Percentiles rank a stretch among this genome's conserved stretches.
phyloP scores from a whole-genome alignment of 2,888 invertebrate genomes.

The Abrostola tripartita region DNA sequence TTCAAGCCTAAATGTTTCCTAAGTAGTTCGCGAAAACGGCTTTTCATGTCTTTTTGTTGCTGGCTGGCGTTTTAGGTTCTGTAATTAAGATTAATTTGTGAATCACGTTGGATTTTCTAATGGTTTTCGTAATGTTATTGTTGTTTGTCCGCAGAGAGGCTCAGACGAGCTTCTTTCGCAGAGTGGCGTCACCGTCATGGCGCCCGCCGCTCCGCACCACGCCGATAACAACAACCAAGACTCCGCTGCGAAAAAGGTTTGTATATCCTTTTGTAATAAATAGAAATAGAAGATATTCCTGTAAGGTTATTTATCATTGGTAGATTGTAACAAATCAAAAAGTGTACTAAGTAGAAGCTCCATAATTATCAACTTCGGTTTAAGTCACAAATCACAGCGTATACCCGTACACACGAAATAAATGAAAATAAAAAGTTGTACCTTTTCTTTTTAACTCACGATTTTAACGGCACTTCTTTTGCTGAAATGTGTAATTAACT shows the following conservation, averaged over 20 bases:
- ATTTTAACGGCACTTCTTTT: slow-evolving; percentile 61
- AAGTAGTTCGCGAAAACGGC: neutral
- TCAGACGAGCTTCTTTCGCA: slow-evolving; percentile 99
- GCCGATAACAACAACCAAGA: slow-evolving; percentile 97
- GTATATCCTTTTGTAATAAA: slow-evolving; percentile 44
- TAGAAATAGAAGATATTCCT: neutral
- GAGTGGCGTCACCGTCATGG: slow-evolving; percentile 97
- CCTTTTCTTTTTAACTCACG: slow-evolving; percentile 44
- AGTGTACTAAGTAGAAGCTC: too few species aligned
- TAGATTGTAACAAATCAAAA: too few species aligned
- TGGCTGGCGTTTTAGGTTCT: neutral
- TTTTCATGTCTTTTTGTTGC: too few species aligned
- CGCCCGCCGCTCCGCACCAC: slow-evolving; percentile 96
- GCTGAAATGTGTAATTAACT: slow-evolving; percentile 74
- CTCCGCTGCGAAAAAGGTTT: slow-evolving; percentile 98
- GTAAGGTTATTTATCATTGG: too few species aligned
- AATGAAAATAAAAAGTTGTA: slow-evolving; percentile 13
- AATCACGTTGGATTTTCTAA: slow-evolving; percentile 5
- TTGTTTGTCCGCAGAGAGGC: slow-evolving; percentile 92
- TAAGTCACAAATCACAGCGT: too few species aligned
- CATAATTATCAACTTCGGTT: too few species aligned
- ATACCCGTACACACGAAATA: neutral
- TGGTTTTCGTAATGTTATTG: neutral
- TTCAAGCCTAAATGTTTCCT: neutral
- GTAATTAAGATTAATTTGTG: too few species aligned